phyloP scores from a whole-genome alignment of 2,888 invertebrate species.

The Limulus polyphemus region DNA sequence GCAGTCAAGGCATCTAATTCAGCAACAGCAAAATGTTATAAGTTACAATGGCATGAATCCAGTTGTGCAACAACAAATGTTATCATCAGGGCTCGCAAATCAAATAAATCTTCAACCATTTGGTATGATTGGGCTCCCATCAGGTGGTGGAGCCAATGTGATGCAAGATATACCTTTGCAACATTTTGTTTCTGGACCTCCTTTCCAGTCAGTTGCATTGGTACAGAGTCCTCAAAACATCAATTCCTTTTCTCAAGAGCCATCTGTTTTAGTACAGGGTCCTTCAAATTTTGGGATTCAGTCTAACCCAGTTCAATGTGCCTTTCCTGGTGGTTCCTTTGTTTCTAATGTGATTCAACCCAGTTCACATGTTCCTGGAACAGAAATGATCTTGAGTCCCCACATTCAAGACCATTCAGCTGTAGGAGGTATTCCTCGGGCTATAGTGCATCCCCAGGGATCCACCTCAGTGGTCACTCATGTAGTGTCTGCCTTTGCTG shows the following conservation, averaged over 20 bases:
- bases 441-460: no score
- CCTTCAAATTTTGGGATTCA: conserved; percentile 19
- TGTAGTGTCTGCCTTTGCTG: no score
- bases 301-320: conserved; percentile 22
- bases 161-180: conserved; percentile 27
- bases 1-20: conserved; percentile 17
- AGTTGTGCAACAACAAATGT: conserved; percentile 21
- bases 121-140: conserved; percentile 24
- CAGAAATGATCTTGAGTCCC: no score
- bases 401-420: no score
- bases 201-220: conserved; percentile 22
- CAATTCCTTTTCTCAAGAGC: conserved; percentile 21
- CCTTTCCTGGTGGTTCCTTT: conserved; percentile 23
- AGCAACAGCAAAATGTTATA: conserved; percentile 19
- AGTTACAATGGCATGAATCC: conserved; percentile 19
- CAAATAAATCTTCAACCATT: conserved; percentile 26
- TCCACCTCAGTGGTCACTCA: no score
- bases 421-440: no score
- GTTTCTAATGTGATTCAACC: conserved; percentile 23
- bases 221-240: conserved; percentile 21
- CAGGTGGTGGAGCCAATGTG: conserved; percentile 16
- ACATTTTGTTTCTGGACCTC: conserved; percentile 22
- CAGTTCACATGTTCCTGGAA: background rate
- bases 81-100: conserved; percentile 17
- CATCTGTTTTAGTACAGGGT: conserved; percentile 21